A percentile compares a stretch with the other conserved stretches of the same genome.
Conservation (phyloP, 1,140 invertebrate genomes). For the Trachymyrmex septentrionalis region DNA sequence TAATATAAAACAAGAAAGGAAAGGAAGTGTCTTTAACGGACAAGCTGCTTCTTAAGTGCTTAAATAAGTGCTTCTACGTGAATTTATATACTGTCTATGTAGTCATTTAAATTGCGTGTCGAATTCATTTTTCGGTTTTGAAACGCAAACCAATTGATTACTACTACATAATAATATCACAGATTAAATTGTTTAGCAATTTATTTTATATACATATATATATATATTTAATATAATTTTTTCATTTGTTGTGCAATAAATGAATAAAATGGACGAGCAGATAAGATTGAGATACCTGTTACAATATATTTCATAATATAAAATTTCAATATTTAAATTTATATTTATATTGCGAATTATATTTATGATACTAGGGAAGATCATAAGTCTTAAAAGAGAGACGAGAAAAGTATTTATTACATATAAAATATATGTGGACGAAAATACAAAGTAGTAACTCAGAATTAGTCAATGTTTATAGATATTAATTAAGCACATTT, state of each 20-base stretch:
- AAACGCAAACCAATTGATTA: no score
- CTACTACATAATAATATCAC: no score
- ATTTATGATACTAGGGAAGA: not conserved
- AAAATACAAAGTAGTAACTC: not conserved
- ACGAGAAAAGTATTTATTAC: not conserved
- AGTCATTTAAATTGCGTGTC: no score
- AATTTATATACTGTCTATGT: no score
- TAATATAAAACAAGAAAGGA: not conserved
- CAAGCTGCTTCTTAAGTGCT: no score
- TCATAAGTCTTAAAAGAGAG: not conserved
- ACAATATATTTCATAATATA: not conserved
- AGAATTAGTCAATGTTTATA: not conserved
- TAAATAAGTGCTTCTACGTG: no score
- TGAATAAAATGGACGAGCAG: not conserved
- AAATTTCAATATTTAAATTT: conserved; percentile 14
- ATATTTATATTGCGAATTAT: not conserved
- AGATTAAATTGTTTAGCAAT: no score
- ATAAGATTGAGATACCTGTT: not conserved
- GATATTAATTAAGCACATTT: not conserved
- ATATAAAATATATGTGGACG: not conserved
- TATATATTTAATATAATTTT: not conserved
- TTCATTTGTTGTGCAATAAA: not conserved
- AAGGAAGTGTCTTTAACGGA: no score
- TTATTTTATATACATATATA: no score
- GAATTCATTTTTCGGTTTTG: no score